Conservation (phyloP, 2,797 vertebrate species). For the Enteromius thamalakanensis region DNA sequence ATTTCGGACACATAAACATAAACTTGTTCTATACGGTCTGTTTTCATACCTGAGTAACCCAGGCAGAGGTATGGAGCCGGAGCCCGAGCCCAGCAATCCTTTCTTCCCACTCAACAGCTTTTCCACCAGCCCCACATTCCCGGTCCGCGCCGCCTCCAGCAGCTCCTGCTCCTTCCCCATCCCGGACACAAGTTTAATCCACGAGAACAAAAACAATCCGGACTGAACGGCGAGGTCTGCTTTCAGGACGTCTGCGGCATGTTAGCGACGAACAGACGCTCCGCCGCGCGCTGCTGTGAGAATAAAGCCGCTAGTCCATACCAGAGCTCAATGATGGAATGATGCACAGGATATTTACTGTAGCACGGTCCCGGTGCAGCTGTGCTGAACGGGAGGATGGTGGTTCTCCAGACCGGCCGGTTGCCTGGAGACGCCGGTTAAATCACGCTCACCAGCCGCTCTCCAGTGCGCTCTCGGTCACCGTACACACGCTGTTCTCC, state of each 20-base stretch:
- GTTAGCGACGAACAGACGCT: slow-evolving; percentile 40
- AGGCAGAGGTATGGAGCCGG: slow-evolving; percentile 91
- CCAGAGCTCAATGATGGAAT: slow-evolving; percentile 44
- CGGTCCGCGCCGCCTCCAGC: slow-evolving; percentile 94
- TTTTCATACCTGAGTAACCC: slow-evolving; percentile 91
- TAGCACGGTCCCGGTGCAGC: slow-evolving; percentile 48
- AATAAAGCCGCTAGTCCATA: slow-evolving; percentile 49
- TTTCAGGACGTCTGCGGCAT: slow-evolving; percentile 49
- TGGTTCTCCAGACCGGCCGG: slow-evolving; percentile 53
- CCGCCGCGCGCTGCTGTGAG: slow-evolving; percentile 20
- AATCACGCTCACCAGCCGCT: slow-evolving; percentile 48
- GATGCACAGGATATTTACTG: slow-evolving; percentile 48
- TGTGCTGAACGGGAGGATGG: slow-evolving; percentile 41
- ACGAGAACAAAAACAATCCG: slow-evolving; percentile 66
- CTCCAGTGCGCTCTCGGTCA: slow-evolving; percentile 31
- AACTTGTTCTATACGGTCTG: slow-evolving; percentile 30
- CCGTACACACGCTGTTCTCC: slow-evolving; percentile 33
- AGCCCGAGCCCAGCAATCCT: slow-evolving; percentile 92
- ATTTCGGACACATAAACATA: slow-evolving; percentile 7
- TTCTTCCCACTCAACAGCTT: slow-evolving; percentile 94
- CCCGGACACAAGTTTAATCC: slow-evolving; percentile 69
- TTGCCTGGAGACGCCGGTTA: slow-evolving; percentile 58
- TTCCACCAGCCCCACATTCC: slow-evolving; percentile 95
- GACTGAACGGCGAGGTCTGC: slow-evolving; percentile 39
- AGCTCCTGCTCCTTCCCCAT: slow-evolving; percentile 99